Evolutionary conservation across 2,113 vertebrate genomes (phyloP).

Genomic region (Ceyx cyanopectus): DNA sequence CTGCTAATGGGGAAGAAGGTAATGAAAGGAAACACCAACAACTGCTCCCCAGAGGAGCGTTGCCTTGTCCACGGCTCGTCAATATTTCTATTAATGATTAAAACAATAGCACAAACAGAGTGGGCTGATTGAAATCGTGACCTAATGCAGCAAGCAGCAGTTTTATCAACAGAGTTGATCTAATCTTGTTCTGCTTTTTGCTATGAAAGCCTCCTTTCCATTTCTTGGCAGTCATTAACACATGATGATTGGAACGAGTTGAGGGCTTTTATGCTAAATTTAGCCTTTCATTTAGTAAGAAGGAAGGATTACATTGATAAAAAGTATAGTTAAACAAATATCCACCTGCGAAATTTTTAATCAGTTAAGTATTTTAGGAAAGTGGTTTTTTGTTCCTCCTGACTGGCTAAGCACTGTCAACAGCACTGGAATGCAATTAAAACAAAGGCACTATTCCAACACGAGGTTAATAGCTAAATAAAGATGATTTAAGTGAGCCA

Average conservation of each 20-base stretch:
- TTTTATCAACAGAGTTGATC: not conserved
- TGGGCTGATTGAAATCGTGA: not conserved
- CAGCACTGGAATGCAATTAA: not conserved
- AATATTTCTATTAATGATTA: not conserved
- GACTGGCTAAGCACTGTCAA: not conserved
- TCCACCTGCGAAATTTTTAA: not conserved
- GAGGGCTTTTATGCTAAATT: conserved; percentile 49
- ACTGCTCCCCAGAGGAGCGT: fast-evolving
- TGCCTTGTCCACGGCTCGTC: not conserved
- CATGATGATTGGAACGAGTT: conserved; percentile 13
- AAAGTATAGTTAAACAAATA: conserved; percentile 40
- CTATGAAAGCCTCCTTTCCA: not conserved
- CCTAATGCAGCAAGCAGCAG: fast-evolving
- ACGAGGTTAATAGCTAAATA: not conserved
- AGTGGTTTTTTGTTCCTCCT: not conserved
- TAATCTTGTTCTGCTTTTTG: not conserved
- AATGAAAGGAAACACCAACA: not conserved
- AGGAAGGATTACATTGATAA: not conserved
- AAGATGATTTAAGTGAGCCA: not conserved
- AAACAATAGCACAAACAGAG: not conserved
- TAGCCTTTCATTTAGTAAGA: conserved; percentile 25
- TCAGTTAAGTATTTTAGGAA: not conserved
- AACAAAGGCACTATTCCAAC: not conserved
- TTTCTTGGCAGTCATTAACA: conserved; percentile 23
- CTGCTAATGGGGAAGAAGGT: not conserved